Evolutionary conservation across 2,888 invertebrate genomes (phyloP).

Genomic region (Sinohyriopsis cumingii): DNA sequence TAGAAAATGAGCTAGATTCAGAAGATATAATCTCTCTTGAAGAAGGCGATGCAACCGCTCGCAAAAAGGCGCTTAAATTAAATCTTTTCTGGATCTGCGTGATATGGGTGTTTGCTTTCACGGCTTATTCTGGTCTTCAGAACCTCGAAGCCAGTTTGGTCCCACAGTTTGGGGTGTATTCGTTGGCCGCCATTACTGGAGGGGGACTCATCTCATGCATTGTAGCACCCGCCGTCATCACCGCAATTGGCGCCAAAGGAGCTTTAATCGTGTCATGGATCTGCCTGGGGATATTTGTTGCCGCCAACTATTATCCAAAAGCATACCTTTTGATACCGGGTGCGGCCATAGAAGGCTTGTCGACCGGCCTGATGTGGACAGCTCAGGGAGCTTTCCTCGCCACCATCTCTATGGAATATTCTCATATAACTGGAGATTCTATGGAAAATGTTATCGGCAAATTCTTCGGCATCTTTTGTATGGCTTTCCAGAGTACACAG

Average conservation of each 20-base stretch:
- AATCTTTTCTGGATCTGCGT: constrained; percentile 41
- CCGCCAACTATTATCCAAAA: constrained; percentile 47
- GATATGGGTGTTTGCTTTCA: constrained; percentile 50
- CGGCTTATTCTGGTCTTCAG: constrained; percentile 4
- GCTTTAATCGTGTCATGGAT: constrained; percentile 46
- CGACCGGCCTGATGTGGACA: constrained; percentile 53
- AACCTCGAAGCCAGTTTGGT: constrained; percentile 47
- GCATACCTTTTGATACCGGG: constrained; percentile 42
- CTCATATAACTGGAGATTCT: constrained; percentile 30
- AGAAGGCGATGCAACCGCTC: constrained; percentile 12
- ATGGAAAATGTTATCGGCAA: constrained; percentile 42
- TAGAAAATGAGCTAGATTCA: too few relatives aligned
- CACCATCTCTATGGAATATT: constrained; percentile 42
- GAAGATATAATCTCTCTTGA: too few relatives aligned
- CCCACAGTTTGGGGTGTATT: constrained; percentile 44
- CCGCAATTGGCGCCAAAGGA: constrained; percentile 41
- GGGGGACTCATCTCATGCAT: constrained; percentile 49
- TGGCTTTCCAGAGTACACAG: constrained; percentile 52
- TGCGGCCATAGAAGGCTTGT: constrained; percentile 42
- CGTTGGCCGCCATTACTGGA: constrained; percentile 49
- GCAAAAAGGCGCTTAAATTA: constrained; percentile 19
- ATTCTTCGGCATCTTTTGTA: constrained; percentile 50
- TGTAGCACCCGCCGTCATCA: constrained; percentile 48
- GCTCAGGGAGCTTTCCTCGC: constrained; percentile 51
- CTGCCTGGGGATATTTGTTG: constrained; percentile 44